Base-by-base conservation (phyloP, 1,140 invertebrate species). In the Drosophila erecta region DNA sequence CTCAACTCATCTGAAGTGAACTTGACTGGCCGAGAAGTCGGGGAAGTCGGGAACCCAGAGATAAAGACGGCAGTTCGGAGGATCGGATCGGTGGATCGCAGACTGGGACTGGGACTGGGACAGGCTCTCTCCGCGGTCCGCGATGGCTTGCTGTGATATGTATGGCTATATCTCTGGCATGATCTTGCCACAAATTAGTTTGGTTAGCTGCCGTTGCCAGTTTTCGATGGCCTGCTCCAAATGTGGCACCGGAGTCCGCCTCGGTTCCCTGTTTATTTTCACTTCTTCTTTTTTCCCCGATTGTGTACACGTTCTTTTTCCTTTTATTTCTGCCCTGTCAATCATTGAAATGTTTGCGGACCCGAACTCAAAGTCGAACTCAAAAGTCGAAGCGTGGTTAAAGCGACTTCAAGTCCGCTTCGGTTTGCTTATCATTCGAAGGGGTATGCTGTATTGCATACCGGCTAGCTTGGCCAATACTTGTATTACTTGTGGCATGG, bases 111-210 rank as follows among this genome's bases (percentile, higher is more conserved):
- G 17, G 12, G 50, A 51, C 17, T 35, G 27, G 27, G 35, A 55
- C 47, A 7, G 17, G 41, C 41, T 44, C 17, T 44, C 17, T 22
- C 17, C 17, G 44, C 40, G 27, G 41, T 10, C 49, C 14, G 38
- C 38, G 59, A 62, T 62, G 59, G 75, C 80, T 84, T 74, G 81
- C 81, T 84, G 81, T 81, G 79, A 84, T 84, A 83, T 81, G 76
- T 84, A 83, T 87, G 83, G 75, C 83, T 89, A 83, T 87, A 87
- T 87, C 83, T 89, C 84, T 83, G 84, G 84, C 84, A 87, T 87
- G 83, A 87, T 87, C 83, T 89, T 87, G 72, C 83, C 84, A 87
- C 83, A 87, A 87, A 89, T 87, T 89, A 87, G 83, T 87, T 87
- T 89, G 83, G 83, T 86, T 87, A 87, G 84, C 83, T 87, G 83